Percentiles rank a stretch among this genome's conserved stretches.
phyloP scores from a whole-genome alignment of 2,797 vertebrate genomes.

The Heliangelus exortis region DNA sequence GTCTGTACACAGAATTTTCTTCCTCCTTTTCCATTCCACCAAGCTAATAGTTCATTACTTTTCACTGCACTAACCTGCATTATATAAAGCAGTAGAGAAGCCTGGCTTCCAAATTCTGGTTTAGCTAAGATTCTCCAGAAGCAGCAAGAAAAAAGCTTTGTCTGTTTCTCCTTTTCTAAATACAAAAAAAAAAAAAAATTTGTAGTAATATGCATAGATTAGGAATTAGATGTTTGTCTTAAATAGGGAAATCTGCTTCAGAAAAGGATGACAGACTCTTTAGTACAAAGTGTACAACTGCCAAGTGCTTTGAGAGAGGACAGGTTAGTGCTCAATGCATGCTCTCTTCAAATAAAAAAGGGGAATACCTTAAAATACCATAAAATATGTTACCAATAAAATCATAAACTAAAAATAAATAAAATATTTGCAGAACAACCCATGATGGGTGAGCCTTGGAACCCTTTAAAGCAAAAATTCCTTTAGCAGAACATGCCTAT shows the following conservation, averaged over 20 bases:
- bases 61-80: neutral
- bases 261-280: constrained; percentile 30
- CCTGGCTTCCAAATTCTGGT: neutral
- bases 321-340: neutral
- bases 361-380: constrained; percentile 23
- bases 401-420: neutral
- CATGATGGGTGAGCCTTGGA: neutral
- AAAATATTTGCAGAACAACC: neutral
- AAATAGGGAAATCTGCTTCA: constrained; percentile 56
- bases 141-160: neutral
- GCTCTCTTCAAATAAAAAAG: constrained; percentile 16
- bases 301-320: constrained; percentile 26
- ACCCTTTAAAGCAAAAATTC: neutral
- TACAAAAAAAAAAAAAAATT: neutral
- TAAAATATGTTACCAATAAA: neutral
- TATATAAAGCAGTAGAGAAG: neutral
- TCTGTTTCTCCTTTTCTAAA: neutral
- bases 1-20: neutral
- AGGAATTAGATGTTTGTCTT: neutral
- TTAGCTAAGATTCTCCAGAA: neutral
- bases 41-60: neutral
- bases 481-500: neutral
- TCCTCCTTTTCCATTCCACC: neutral
- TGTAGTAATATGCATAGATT: neutral
- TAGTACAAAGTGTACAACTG: neutral